Evolutionary conservation across 1,140 invertebrate genomes (phyloP).

Genomic region (Vanessa tameamea): DNA sequence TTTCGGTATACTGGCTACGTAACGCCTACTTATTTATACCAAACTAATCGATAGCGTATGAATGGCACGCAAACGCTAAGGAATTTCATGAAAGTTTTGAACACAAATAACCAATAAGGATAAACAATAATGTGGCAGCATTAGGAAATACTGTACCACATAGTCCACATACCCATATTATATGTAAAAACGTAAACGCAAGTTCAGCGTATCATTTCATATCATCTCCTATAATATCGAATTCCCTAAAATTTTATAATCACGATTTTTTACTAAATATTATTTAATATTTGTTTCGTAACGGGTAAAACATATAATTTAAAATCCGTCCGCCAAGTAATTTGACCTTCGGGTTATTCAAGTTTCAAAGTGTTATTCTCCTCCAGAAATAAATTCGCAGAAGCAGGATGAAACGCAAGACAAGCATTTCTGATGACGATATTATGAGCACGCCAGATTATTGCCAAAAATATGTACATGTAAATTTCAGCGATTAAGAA

Average conservation of each 20-base stretch:
- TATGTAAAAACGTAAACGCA: too few relatives aligned
- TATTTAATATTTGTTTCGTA: not conserved
- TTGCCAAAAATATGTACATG: conserved; percentile 33
- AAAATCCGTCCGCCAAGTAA: not conserved
- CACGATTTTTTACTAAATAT: not conserved
- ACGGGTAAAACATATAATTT: not conserved
- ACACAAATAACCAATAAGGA: conserved; percentile 8
- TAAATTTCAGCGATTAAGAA: not conserved
- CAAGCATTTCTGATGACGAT: conserved; percentile 24
- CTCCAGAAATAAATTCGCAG: conserved; percentile 43
- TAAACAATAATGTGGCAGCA: not conserved
- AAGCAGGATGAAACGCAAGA: conserved; percentile 36
- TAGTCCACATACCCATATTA: too few relatives aligned
- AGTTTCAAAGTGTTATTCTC: conserved; percentile 1
- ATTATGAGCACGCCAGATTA: conserved; percentile 17
- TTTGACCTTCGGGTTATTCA: conserved; percentile 6
- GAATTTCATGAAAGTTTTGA: conserved; percentile 39
- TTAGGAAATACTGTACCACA: too few relatives aligned
- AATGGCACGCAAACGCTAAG: conserved; percentile 47
- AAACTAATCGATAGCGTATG: conserved; percentile 47
- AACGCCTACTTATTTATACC: conserved; percentile 52
- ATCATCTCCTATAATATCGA: too few relatives aligned
- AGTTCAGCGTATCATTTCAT: too few relatives aligned
- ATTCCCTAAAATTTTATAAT: not conserved
- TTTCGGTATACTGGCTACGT: conserved; percentile 48